These are phyloP conservation scores for Dysmachus trigonus DNA, from an alignment of 2,888 invertebrate species.

Conservation along the genomic window DNA sequence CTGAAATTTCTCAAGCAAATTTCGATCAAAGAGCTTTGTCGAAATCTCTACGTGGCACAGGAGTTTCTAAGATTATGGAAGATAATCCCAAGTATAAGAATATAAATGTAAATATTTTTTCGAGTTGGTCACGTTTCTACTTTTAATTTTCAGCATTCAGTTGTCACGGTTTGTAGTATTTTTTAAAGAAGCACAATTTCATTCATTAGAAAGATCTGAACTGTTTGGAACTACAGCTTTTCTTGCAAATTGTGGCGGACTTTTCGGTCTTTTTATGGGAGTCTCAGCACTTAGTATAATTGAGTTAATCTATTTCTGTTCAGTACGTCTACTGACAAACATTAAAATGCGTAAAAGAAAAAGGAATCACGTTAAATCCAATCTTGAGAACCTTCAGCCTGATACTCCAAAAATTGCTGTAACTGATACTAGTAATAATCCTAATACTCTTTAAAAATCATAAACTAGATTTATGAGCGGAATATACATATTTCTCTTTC, in stretches of 20 bases:
- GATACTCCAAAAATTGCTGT: slow-evolving; percentile 17
- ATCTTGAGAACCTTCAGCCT: not conserved
- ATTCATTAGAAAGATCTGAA: slow-evolving; percentile 64
- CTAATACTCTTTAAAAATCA: not conserved
- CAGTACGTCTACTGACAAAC: not conserved
- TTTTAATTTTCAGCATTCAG: slow-evolving; percentile 63
- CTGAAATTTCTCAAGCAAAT: slow-evolving; percentile 77
- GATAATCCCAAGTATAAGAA: slow-evolving; percentile 55
- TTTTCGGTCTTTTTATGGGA: slow-evolving; percentile 65
- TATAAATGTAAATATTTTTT: not conserved
- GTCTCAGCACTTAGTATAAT: slow-evolving; percentile 65
- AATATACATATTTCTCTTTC: not conserved
- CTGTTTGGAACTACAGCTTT: slow-evolving; percentile 65
- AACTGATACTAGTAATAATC: not conserved
- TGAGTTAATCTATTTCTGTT: slow-evolving; percentile 62
- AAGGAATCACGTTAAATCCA: not conserved
- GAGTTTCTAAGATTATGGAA: slow-evolving; percentile 51
- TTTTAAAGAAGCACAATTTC: slow-evolving; percentile 66
- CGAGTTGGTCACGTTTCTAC: not conserved
- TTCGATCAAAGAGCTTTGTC: slow-evolving; percentile 72
- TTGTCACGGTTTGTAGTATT: slow-evolving; percentile 73
- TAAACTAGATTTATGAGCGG: not conserved
- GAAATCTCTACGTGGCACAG: slow-evolving; percentile 65
- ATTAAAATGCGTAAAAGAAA: slow-evolving; percentile 16
- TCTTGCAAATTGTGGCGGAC: slow-evolving; percentile 65